These are phyloP conservation scores for Vollenhovia emeryi DNA, from an alignment of 1,140 invertebrate genomes.

Conservation along the genomic window DNA sequence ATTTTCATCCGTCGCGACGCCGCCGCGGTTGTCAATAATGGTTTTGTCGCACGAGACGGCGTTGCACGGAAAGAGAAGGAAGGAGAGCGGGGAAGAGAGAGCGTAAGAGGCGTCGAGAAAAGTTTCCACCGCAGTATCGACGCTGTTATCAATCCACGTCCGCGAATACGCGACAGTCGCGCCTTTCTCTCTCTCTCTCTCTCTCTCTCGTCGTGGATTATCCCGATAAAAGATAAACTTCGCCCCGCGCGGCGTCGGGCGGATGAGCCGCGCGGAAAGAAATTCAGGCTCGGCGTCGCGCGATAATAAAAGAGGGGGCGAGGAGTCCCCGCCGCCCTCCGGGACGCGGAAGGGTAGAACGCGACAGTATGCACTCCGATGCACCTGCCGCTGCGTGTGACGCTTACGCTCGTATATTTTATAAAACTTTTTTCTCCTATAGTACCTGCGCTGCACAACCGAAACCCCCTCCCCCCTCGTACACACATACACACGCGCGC, in stretches of 20 bases:
- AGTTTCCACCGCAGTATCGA: conserved; percentile 33
- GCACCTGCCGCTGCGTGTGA: conserved; percentile 70
- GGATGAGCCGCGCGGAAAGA: conserved; percentile 26
- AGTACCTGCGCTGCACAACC: not conserved
- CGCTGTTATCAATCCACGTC: conserved; percentile 63
- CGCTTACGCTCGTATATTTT: conserved; percentile 62
- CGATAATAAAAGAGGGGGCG: conserved; percentile 29
- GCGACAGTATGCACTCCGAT: conserved; percentile 67
- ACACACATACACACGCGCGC: conserved; percentile 27
- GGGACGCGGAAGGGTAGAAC: not conserved
- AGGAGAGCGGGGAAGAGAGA: not conserved
- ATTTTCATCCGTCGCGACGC: not conserved
- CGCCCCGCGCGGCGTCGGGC: not conserved
- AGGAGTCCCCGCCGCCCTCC: not conserved
- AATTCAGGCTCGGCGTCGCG: conserved; percentile 44
- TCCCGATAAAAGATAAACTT: not conserved
- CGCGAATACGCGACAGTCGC: not conserved
- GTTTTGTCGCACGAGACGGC: not conserved
- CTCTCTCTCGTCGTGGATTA: not conserved
- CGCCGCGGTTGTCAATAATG: conserved; percentile 25
- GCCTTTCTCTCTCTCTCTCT: too few relatives aligned
- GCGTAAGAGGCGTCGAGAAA: conserved; percentile 19
- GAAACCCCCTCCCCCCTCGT: not conserved
- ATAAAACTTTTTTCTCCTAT: conserved; percentile 19
- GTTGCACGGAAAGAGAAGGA: not conserved